Conservation (phyloP, 92 coral and sea anemone genomes). For the Virgularia gustaviana region DNA sequence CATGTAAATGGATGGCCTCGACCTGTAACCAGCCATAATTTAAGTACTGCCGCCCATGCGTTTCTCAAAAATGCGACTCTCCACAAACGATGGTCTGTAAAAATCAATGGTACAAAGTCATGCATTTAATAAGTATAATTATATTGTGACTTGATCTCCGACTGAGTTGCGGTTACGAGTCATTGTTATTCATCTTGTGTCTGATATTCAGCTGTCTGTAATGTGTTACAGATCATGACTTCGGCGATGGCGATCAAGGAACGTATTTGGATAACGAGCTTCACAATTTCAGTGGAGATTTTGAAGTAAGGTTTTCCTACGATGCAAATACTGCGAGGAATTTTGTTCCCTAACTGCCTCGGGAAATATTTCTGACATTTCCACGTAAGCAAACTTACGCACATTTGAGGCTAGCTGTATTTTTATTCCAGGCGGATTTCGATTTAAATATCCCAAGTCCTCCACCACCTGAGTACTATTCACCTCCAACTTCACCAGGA, state of each 20-base stretch:
- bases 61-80: too few relatives aligned
- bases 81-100: too few relatives aligned
- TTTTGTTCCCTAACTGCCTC: neutral
- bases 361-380: too few relatives aligned
- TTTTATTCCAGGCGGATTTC: neutral
- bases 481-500: constrained; percentile 11
- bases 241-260: neutral
- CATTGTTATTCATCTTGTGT: neutral
- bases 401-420: neutral
- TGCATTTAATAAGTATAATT: too few relatives aligned
- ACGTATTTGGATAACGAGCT: neutral
- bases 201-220: neutral
- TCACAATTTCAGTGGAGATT: neutral
- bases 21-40: too few relatives aligned
- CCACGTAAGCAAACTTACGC: neutral
- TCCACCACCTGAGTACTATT: constrained; percentile 15
- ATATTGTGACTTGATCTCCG: too few relatives aligned
- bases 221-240: too few relatives aligned
- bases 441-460: constrained; percentile 30
- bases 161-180: too few relatives aligned
- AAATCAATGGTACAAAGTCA: too few relatives aligned
- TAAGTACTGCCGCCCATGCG: too few relatives aligned
- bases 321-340: neutral
- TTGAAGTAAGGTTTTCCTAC: neutral
- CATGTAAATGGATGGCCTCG: too few relatives aligned